phyloP scores from a whole-genome alignment of 2,113 vertebrate genomes.

The Cariama cristata region DNA sequence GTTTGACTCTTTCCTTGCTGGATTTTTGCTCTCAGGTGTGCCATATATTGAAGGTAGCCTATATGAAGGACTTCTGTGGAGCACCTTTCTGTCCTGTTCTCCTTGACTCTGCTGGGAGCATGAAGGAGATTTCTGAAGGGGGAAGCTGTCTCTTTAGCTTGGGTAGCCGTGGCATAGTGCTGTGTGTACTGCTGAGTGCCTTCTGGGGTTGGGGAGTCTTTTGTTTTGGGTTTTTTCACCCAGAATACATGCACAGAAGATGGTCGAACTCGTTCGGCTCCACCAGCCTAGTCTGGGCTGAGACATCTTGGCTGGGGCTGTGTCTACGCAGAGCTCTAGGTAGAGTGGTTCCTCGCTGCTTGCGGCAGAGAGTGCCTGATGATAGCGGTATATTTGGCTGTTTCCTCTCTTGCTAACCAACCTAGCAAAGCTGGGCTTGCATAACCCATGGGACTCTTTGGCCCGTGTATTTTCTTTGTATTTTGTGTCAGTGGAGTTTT shows the following conservation, averaged over 20 bases:
- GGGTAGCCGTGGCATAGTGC: background rate
- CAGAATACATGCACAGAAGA: background rate
- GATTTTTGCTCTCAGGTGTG: background rate
- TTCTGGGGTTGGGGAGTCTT: background rate
- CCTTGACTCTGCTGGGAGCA: background rate
- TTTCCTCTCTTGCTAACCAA: background rate
- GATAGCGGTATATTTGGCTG: background rate
- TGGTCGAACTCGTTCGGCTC: background rate
- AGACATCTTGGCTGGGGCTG: background rate
- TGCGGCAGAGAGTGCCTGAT: background rate
- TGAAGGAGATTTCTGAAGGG: background rate
- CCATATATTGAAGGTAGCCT: background rate
- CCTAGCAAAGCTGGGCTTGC: background rate
- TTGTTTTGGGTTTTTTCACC: background rate
- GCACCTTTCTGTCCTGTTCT: background rate
- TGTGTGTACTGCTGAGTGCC: background rate
- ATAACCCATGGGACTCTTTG: background rate
- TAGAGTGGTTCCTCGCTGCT: background rate
- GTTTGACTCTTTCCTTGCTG: background rate
- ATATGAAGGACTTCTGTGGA: background rate
- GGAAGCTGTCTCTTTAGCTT: background rate
- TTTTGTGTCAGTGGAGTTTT: background rate
- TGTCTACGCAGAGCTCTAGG: background rate
- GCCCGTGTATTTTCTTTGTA: background rate
- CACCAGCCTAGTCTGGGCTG: background rate